Evolutionary conservation across 2,888 invertebrate genomes (phyloP).

Genomic region (Athetis lepigone): DNA sequence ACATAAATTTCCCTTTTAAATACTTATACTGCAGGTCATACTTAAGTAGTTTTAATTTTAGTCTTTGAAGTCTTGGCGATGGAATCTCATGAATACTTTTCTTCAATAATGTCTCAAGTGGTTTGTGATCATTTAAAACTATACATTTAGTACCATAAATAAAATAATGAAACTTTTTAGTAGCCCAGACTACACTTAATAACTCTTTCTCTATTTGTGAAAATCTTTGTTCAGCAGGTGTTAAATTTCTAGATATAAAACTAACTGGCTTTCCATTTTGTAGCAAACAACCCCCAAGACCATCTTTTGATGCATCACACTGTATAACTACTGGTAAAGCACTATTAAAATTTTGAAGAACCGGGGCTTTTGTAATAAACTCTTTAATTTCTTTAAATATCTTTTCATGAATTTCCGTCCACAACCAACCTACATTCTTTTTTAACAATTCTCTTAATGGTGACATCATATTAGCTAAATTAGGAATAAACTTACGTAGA

Average conservation of each 20-base stretch:
- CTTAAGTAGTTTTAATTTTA: slow-evolving; percentile 65
- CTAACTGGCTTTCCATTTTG: slow-evolving; percentile 49
- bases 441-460: slow-evolving; percentile 28
- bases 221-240: slow-evolving; percentile 21
- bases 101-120: slow-evolving; percentile 66
- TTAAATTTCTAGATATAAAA: too few relatives aligned
- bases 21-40: slow-evolving; percentile 59
- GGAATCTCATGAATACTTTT: slow-evolving; percentile 56
- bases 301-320: slow-evolving; percentile 44
- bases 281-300: slow-evolving; percentile 43
- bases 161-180: slow-evolving; percentile 52
- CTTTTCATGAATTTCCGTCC: slow-evolving; percentile 23
- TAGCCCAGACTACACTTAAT: slow-evolving; percentile 68
- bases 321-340: slow-evolving; percentile 28
- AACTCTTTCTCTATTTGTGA: slow-evolving; percentile 78
- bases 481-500: slow-evolving; percentile 46
- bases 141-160: too few relatives aligned
- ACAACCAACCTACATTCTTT: slow-evolving; percentile 44
- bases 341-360: slow-evolving; percentile 37
- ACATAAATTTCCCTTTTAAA: slow-evolving; percentile 64
- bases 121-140: slow-evolving; percentile 70
- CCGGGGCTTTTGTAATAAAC: slow-evolving; percentile 1
- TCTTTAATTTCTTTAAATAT: slow-evolving; percentile 40
- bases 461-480: slow-evolving; percentile 37
- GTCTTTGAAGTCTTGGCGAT: slow-evolving; percentile 61